A percentile compares a stretch with the other conserved stretches of the same genome.
These are phyloP conservation scores for Ploceus nigricollis DNA, from an alignment of 2,113 vertebrate genomes.

Conservation along the genomic window DNA sequence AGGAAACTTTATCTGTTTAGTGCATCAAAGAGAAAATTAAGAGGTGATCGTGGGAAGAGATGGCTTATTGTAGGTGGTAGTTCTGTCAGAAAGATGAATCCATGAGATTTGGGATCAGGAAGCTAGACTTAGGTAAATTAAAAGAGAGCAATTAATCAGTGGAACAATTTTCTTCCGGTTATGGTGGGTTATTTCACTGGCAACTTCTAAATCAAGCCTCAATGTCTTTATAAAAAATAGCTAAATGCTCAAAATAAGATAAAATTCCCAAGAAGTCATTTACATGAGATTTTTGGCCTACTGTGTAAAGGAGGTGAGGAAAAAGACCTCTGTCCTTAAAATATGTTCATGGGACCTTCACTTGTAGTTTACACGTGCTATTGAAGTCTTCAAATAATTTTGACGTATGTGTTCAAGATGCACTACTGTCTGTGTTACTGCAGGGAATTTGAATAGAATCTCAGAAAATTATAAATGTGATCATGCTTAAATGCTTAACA, in stretches of 20 bases:
- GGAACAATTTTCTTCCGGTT: background rate
- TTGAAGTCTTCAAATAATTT: background rate
- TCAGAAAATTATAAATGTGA: background rate
- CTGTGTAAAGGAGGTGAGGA: background rate
- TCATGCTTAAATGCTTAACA: background rate
- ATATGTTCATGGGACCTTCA: background rate
- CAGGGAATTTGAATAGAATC: background rate
- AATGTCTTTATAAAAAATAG: background rate
- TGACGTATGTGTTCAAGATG: background rate
- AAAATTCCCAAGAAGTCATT: background rate
- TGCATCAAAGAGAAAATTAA: background rate
- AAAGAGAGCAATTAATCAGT: background rate
- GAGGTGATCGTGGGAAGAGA: background rate
- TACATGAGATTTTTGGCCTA: background rate
- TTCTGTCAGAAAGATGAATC: conserved; percentile 12
- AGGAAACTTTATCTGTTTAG: background rate
- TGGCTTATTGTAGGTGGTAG: background rate
- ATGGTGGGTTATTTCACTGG: background rate
- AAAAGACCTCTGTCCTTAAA: background rate
- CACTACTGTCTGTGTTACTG: background rate
- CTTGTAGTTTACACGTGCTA: background rate
- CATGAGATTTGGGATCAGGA: background rate
- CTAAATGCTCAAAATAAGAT: background rate
- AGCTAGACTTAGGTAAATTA: background rate
- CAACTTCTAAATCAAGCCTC: background rate